phyloP scores from a whole-genome alignment of 2,888 invertebrate species.

The Drosophila longiperda region DNA sequence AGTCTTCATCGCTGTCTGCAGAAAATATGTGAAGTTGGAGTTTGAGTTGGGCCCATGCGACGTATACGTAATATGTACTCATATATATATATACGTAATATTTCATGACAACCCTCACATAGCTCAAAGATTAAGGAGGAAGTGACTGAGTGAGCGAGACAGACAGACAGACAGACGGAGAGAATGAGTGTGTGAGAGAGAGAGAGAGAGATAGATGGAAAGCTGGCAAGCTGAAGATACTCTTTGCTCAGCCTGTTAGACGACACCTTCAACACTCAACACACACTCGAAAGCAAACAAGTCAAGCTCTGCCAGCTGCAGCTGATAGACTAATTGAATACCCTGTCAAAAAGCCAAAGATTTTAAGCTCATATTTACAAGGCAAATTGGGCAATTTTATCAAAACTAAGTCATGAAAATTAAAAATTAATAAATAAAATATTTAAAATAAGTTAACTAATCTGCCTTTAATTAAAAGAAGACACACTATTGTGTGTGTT shows the following conservation, averaged over 20 bases:
- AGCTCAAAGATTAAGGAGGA: not conserved
- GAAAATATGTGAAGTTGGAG: constrained; percentile 19
- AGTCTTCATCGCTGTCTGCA: constrained; percentile 70
- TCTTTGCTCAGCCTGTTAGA: constrained; percentile 24
- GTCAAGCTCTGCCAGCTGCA: not conserved
- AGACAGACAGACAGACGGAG: not conserved
- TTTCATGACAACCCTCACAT: constrained; percentile 45
- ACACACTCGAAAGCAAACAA: constrained; percentile 54
- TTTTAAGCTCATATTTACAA: not conserved
- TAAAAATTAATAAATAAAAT: not conserved
- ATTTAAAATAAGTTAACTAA: not conserved
- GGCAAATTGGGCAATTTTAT: not conserved
- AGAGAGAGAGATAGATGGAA: not conserved
- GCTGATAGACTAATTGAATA: not conserved
- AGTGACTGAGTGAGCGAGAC: not conserved
- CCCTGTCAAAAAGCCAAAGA: not conserved
- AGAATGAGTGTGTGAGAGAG: not conserved
- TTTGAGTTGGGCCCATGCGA: constrained; percentile 36
- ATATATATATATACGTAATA: constrained; percentile 53
- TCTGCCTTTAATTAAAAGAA: not conserved
- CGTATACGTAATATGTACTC: constrained; percentile 75
- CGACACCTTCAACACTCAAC: constrained; percentile 48
- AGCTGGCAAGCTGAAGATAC: constrained; percentile 22
- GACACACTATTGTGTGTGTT: too few relatives aligned
- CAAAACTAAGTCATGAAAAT: not conserved